A percentile compares a stretch with the other conserved stretches of the same genome.
These are phyloP conservation scores for Ypsolopha scabrella DNA, from an alignment of 2,888 invertebrate genomes.

Conservation along the genomic window DNA sequence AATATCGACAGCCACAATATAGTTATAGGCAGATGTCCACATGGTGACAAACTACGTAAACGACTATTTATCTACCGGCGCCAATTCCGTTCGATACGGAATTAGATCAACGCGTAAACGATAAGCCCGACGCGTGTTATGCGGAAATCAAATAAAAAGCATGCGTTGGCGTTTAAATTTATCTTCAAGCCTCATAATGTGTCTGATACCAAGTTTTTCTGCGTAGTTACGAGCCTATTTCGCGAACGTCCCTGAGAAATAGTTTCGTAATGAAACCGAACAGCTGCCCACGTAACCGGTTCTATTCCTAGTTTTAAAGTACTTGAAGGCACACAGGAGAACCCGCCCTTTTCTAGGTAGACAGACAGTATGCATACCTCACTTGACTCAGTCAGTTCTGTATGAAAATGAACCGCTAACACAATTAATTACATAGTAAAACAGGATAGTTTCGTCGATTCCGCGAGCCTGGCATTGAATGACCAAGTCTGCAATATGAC, in stretches of 20 bases:
- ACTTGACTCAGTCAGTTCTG: not conserved
- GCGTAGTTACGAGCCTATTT: constrained; percentile 40
- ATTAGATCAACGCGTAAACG: constrained; percentile 51
- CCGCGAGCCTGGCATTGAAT: constrained; percentile 38
- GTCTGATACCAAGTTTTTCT: constrained; percentile 40
- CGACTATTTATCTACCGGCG: constrained; percentile 47
- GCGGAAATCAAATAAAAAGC: constrained; percentile 62
- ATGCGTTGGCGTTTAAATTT: constrained; percentile 59
- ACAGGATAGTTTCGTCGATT: constrained; percentile 48
- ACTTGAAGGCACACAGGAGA: not conserved
- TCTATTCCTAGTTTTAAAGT: constrained; percentile 34
- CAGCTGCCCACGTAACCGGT: constrained; percentile 55
- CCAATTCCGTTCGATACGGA: constrained; percentile 35
- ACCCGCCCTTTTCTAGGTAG: not conserved
- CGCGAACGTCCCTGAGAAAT: constrained; percentile 42
- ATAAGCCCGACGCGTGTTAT: constrained; percentile 46
- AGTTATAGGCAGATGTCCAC: constrained; percentile 24
- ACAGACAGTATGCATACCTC: no score
- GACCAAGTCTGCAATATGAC: constrained; percentile 32
- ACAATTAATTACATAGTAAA: constrained; percentile 48
- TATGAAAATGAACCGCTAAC: constrained; percentile 43
- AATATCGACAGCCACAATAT: constrained; percentile 15
- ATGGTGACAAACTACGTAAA: constrained; percentile 41
- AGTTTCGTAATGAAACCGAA: constrained; percentile 37
- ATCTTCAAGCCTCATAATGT: constrained; percentile 50